Percentiles rank a stretch among this genome's conserved stretches.
These are phyloP conservation scores for Panthera tigris DNA, from an alignment of 2,113 vertebrate genomes.

Conservation along the genomic window DNA sequence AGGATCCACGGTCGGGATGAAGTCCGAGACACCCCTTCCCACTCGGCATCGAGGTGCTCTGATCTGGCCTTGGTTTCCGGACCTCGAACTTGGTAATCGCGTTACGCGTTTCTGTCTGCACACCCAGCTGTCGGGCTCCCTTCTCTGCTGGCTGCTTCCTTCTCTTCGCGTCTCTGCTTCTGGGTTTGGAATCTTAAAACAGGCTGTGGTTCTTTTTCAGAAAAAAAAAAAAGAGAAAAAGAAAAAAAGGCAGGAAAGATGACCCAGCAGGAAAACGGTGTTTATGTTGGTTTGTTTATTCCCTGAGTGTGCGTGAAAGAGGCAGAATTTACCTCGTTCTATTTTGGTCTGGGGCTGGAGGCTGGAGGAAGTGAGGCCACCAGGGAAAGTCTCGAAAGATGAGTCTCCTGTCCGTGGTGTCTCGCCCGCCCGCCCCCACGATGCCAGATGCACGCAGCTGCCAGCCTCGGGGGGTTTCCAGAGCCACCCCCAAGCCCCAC, in stretches of 20 bases:
- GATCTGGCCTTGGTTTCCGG: neutral
- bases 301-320: neutral
- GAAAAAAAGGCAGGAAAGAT: neutral
- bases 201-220: constrained; percentile 6
- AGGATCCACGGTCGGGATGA: rapidly evolving
- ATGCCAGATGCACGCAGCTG: neutral
- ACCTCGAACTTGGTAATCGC: rapidly evolving
- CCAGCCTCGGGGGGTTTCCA: neutral
- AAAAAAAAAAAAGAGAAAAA: neutral
- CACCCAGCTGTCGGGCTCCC: neutral
- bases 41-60: rapidly evolving
- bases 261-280: neutral
- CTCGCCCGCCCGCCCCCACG: neutral
- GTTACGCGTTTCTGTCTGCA: neutral
- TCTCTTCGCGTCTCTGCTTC: neutral
- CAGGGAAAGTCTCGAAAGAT: neutral
- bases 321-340: constrained; percentile 30
- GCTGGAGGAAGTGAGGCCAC: constrained; percentile 55
- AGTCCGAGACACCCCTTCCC: neutral
- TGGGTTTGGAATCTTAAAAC: constrained; percentile 38
- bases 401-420: neutral
- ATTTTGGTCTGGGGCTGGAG: constrained; percentile 60
- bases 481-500: neutral
- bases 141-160: rapidly evolving
- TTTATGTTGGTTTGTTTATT: constrained; percentile 30